These are phyloP conservation scores for Glyptemys insculpta DNA, from an alignment of 2,797 vertebrate genomes.

Conservation along the genomic window DNA sequence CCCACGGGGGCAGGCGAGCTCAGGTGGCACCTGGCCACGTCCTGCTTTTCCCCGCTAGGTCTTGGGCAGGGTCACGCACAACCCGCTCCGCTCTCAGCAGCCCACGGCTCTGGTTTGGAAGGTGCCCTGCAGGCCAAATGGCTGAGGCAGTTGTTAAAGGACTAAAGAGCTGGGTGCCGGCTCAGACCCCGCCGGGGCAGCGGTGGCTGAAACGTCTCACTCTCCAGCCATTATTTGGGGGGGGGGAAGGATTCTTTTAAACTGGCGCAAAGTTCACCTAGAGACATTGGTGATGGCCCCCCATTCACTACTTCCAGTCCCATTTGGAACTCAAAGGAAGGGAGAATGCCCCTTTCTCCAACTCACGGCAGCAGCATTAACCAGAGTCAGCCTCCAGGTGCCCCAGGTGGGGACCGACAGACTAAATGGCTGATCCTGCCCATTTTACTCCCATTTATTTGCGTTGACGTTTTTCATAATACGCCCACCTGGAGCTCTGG, in stretches of 20 bases:
- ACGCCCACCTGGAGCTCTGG: neutral
- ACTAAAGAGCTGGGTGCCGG: neutral
- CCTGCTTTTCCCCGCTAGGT: neutral
- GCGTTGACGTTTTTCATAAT: rapidly evolving
- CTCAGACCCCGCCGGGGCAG: neutral
- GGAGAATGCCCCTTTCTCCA: neutral
- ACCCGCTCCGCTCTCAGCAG: too few relatives aligned
- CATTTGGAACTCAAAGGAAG: neutral
- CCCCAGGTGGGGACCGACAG: rapidly evolving
- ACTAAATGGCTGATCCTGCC: neutral
- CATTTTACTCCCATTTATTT: neutral
- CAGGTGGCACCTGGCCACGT: neutral
- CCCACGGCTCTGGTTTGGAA: neutral
- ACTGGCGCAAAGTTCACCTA: neutral
- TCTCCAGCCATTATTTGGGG: neutral
- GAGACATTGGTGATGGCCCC: neutral
- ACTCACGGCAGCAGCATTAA: too few relatives aligned
- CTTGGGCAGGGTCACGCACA: neutral
- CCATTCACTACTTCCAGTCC: neutral
- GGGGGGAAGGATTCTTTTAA: neutral
- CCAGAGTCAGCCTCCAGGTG: neutral
- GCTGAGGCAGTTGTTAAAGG: neutral
- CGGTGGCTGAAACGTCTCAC: neutral
- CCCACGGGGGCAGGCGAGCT: neutral
- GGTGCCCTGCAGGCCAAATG: neutral